phyloP scores from a whole-genome alignment of 2,797 vertebrate species.

The Myoxocephalus aenaeus region DNA sequence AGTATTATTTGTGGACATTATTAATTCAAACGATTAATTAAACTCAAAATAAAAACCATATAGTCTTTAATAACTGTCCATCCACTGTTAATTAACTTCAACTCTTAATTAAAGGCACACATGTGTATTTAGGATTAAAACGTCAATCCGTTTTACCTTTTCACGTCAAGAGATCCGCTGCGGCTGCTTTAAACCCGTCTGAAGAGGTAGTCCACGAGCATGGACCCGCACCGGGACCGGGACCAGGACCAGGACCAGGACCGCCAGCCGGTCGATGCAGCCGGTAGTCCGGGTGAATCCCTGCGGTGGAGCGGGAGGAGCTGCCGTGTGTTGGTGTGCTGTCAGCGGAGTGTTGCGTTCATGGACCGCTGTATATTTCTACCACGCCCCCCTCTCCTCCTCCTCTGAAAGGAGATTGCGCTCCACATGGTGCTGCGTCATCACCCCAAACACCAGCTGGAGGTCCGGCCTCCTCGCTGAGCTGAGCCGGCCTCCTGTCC shows the following conservation, averaged over 20 bases:
- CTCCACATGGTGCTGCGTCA: constrained; percentile 62
- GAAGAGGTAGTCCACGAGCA: not conserved
- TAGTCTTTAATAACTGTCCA: not conserved
- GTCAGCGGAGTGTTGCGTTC: constrained; percentile 29
- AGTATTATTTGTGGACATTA: too few relatives aligned
- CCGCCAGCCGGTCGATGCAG: not conserved
- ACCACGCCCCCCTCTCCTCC: not conserved
- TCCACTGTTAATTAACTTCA: not conserved
- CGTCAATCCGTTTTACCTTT: constrained; percentile 44
- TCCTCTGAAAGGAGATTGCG: constrained; percentile 38
- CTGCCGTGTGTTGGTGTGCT: not conserved
- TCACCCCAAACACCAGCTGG: constrained; percentile 61
- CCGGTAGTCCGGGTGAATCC: not conserved
- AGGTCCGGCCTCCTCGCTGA: constrained; percentile 8
- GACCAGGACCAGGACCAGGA: not conserved
- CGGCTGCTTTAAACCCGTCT: not conserved
- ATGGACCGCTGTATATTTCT: not conserved
- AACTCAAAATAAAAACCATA: too few relatives aligned
- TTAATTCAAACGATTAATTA: not conserved
- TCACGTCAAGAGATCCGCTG: not conserved
- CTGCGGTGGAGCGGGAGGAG: not conserved
- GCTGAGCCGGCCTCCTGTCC: too few relatives aligned
- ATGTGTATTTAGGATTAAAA: too few relatives aligned
- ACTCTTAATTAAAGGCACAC: not conserved
- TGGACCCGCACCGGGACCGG: too few relatives aligned